phyloP scores from a whole-genome alignment of 2,113 vertebrate species.

The Gymnocephalus cernua region DNA sequence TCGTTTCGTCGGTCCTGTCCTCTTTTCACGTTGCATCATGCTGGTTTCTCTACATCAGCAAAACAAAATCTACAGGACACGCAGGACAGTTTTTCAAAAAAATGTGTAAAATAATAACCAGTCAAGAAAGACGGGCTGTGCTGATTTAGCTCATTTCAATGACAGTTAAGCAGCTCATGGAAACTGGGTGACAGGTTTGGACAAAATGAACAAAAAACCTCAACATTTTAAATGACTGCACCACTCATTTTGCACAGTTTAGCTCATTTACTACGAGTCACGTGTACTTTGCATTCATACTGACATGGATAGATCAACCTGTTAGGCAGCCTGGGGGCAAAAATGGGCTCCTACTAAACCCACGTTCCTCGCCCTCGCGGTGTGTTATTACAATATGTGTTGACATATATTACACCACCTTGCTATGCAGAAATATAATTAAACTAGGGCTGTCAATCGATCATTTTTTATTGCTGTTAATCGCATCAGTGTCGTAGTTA shows the following conservation, averaged over 20 bases:
- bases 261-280: slow-evolving; percentile 28
- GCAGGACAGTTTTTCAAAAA: slow-evolving; percentile 6
- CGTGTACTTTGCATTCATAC: slow-evolving; percentile 16
- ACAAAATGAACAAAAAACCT: not conserved
- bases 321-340: slow-evolving; percentile 12
- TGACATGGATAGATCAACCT: slow-evolving; percentile 19
- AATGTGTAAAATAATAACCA: slow-evolving; percentile 9
- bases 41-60: slow-evolving; percentile 30
- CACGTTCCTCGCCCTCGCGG: not conserved
- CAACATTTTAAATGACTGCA: slow-evolving; percentile 33
- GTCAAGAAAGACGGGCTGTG: not conserved
- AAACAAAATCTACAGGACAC: slow-evolving; percentile 5
- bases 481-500: too few relatives aligned
- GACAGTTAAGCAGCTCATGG: not conserved
- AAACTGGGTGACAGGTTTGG: not conserved
- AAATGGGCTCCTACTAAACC: slow-evolving; percentile 9
- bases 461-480: too few relatives aligned
- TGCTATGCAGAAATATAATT: not conserved
- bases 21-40: slow-evolving; percentile 24
- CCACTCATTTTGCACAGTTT: slow-evolving; percentile 30
- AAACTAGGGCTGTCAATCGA: too few relatives aligned
- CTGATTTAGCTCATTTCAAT: slow-evolving; percentile 38
- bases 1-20: slow-evolving; percentile 6
- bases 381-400: not conserved
- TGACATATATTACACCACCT: not conserved